Base-by-base conservation (phyloP, 1,140 invertebrate species). In the Tetramorium parvispinum region DNA sequence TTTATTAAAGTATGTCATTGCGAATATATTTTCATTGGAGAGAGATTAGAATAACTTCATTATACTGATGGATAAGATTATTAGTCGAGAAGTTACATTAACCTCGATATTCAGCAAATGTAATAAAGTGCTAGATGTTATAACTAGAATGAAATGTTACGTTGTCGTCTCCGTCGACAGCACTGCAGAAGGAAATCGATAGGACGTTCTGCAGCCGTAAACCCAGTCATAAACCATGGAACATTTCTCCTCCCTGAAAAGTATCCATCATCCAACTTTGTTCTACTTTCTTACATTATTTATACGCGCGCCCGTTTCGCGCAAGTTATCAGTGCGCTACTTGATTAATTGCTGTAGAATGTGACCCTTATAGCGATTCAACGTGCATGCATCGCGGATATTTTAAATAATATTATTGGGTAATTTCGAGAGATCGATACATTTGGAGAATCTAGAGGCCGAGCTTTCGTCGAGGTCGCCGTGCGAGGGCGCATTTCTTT, bases 91-190 rank as follows among this genome's bases (percentile, higher is more conserved):
- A 91, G 81, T 61, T 75, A 83, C 85, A 87, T 86, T 77, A 59
- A 75, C 79, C 76, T 89, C 88, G 68, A 91, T 86, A 61, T 79
- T 78, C 43, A 40, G 71, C 21, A 68, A 83, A 46, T 75, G 86
- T 89, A 87, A 87, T 87, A 90, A 89, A 91, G 78, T 89, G 76
- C 46, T 79, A 76, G 87, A 79, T 61, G 55, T 66, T 68, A 77
- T 82, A 88, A 87, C 66, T 40, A 61, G 71, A 88, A 87, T 85
- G 87, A 88, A 88, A 90, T 75, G 89, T 85, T 76, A 73, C 85
- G 49, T 71, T 81, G 78, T 86, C 82, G 87, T 88, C 76, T 76
- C 68, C 73, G 86, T 68, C 43, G 83, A 85, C 87, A 73, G 70
- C 65, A 76, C 40, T 61, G 61, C 57, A 73, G 55, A 59, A 86